Evolutionary conservation across 2,797 vertebrate genomes (phyloP).

Genomic region (Peromyscus attwateri): DNA sequence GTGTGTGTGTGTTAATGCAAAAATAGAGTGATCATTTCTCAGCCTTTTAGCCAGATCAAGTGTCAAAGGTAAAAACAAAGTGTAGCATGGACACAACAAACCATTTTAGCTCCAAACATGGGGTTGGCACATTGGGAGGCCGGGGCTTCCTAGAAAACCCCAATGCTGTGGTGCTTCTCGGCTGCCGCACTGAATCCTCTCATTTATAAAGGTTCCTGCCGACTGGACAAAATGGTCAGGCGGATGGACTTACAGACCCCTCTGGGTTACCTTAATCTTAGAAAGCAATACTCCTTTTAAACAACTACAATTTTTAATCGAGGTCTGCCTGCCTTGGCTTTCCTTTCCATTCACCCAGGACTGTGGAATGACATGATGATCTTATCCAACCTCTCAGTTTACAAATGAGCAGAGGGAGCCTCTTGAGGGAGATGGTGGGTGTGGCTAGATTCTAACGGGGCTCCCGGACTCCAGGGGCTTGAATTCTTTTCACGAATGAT

Average conservation of each 20-base stretch:
- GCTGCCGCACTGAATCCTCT: not conserved
- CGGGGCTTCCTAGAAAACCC: not conserved
- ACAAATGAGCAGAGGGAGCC: not conserved
- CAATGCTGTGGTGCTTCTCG: not conserved
- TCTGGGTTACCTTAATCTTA: constrained; percentile 7
- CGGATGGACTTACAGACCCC: not conserved
- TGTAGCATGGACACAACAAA: not conserved
- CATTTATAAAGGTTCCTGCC: not conserved
- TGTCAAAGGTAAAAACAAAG: not conserved
- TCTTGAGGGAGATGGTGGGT: not conserved
- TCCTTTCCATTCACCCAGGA: constrained; percentile 20
- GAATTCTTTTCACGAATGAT: not conserved
- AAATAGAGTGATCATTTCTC: not conserved
- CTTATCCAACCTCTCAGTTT: constrained; percentile 40
- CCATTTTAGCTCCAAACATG: not conserved
- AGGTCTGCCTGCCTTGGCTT: constrained; percentile 16
- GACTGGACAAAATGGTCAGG: constrained; percentile 17
- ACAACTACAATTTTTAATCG: not conserved
- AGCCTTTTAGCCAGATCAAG: not conserved
- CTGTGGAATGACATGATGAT: constrained; percentile 3
- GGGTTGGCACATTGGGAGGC: not conserved
- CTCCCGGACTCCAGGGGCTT: not conserved
- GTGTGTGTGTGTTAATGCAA: not conserved
- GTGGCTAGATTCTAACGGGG: not conserved
- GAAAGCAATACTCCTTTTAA: constrained; percentile 24